phyloP scores from a whole-genome alignment of 2,113 vertebrate species.

The Mixornis gularis region DNA sequence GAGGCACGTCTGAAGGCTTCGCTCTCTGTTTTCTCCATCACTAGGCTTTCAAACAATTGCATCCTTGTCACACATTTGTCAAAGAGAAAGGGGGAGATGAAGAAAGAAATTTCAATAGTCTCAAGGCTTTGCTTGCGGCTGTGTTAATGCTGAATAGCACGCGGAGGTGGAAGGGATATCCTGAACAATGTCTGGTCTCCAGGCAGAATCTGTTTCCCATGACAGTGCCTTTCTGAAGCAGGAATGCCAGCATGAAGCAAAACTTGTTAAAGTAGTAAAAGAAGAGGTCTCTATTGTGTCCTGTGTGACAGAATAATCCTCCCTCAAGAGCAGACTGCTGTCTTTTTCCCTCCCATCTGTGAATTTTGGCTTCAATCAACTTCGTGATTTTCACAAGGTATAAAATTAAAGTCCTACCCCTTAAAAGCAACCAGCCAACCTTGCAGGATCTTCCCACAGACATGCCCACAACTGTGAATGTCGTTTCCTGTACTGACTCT shows the following conservation, averaged over 20 bases:
- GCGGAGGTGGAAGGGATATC: slow-evolving; percentile 55
- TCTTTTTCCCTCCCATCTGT: slow-evolving; percentile 60
- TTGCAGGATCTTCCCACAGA: not conserved
- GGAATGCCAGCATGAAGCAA: slow-evolving; percentile 73
- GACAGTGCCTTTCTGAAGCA: slow-evolving; percentile 66
- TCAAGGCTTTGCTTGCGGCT: slow-evolving; percentile 39
- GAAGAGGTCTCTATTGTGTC: slow-evolving; percentile 68
- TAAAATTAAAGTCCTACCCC: slow-evolving; percentile 23
- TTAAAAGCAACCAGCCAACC: not conserved
- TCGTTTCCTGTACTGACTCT: not conserved
- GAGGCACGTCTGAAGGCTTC: slow-evolving; percentile 27
- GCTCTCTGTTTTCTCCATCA: not conserved
- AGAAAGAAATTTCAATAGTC: slow-evolving; percentile 54
- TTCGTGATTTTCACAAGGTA: slow-evolving; percentile 23
- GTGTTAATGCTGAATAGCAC: slow-evolving; percentile 40
- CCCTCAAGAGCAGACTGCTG: slow-evolving; percentile 60
- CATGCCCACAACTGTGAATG: not conserved
- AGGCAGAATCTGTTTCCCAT: slow-evolving; percentile 68
- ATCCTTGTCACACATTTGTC: slow-evolving; percentile 53
- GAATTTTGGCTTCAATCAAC: slow-evolving; percentile 50
- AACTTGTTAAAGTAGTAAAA: slow-evolving; percentile 73
- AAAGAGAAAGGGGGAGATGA: slow-evolving; percentile 46
- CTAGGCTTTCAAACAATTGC: slow-evolving; percentile 35
- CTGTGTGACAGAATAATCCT: slow-evolving; percentile 72
- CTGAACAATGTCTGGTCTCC: slow-evolving; percentile 66